Conservation (phyloP, 2,888 invertebrate genomes). For the Ferdinandea cuprea region DNA sequence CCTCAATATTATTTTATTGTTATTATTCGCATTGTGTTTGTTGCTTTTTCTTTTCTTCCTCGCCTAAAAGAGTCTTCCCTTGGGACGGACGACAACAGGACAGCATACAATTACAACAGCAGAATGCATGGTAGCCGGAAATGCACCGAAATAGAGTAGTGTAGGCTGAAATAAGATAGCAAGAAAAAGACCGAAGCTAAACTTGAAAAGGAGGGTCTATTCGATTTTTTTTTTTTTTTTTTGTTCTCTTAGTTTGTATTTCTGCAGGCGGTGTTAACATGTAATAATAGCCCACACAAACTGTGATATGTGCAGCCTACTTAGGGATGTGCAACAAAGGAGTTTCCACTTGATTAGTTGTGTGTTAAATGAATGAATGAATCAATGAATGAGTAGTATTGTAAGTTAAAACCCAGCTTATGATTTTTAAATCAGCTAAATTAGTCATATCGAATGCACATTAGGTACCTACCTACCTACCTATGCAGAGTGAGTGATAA, state of each 20-base stretch:
- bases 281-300: slow-evolving; percentile 60
- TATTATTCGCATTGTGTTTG: slow-evolving; percentile 67
- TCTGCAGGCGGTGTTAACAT: slow-evolving; percentile 58
- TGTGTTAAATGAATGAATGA: slow-evolving; percentile 29
- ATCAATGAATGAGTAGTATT: neutral
- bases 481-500: neutral
- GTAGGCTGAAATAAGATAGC: slow-evolving; percentile 45
- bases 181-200: slow-evolving; percentile 2
- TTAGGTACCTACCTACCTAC: neutral
- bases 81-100: neutral
- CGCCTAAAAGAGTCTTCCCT: slow-evolving; percentile 9
- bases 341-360: slow-evolving; percentile 63
- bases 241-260: slow-evolving; percentile 30
- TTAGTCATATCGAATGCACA: slow-evolving; percentile 20
- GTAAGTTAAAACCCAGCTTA: neutral
- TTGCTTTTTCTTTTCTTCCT: slow-evolving; percentile 49
- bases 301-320: slow-evolving; percentile 39
- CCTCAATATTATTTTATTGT: slow-evolving; percentile 56
- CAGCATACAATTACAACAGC: slow-evolving; percentile 48
- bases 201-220: slow-evolving; percentile 34
- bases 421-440: slow-evolving; percentile 36
- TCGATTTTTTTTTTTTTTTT: slow-evolving; percentile 2
- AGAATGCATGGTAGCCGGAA: slow-evolving; percentile 45
- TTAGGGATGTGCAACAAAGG: slow-evolving; percentile 46
- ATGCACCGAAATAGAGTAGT: slow-evolving; percentile 50